Evolutionary conservation across 2,113 vertebrate species (phyloP).

Genomic region (Lophotis ruficrista): DNA sequence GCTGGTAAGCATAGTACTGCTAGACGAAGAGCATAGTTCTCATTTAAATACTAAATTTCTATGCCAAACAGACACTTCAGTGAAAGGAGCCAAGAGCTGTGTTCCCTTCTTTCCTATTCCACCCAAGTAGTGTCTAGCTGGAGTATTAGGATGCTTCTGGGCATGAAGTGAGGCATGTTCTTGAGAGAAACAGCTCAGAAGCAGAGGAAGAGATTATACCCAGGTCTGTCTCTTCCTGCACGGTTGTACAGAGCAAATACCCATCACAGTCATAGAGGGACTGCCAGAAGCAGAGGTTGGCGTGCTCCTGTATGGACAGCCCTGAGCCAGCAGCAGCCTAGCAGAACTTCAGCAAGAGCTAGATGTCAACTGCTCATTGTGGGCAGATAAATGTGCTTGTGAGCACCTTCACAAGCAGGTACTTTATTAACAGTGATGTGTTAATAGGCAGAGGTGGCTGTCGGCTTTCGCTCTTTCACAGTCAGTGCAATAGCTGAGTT

Average conservation of each 20-base stretch:
- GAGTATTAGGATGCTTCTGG: background rate
- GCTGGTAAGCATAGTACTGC: background rate
- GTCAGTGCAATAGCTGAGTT: background rate
- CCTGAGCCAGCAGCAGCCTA: background rate
- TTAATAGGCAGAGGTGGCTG: background rate
- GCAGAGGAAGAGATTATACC: background rate
- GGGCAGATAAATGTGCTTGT: background rate
- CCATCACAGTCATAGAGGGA: accelerated
- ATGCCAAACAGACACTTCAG: background rate
- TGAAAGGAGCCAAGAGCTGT: background rate
- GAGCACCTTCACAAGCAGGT: background rate
- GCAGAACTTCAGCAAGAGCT: background rate
- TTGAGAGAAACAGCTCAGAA: background rate
- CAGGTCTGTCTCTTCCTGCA: background rate
- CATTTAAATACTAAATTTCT: background rate
- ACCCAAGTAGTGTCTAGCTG: background rate
- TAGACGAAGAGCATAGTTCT: background rate
- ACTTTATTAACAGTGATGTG: background rate
- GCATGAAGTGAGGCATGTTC: accelerated
- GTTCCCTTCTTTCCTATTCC: background rate
- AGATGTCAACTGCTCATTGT: accelerated
- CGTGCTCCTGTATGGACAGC: background rate
- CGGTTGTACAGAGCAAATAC: background rate
- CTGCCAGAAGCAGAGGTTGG: background rate
- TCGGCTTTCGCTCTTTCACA: background rate